Evolutionary conservation across 2,113 vertebrate genomes (phyloP), one percentile per base, ranked within the genome.

Genomic region (Oncorhynchus clarkii): DNA sequence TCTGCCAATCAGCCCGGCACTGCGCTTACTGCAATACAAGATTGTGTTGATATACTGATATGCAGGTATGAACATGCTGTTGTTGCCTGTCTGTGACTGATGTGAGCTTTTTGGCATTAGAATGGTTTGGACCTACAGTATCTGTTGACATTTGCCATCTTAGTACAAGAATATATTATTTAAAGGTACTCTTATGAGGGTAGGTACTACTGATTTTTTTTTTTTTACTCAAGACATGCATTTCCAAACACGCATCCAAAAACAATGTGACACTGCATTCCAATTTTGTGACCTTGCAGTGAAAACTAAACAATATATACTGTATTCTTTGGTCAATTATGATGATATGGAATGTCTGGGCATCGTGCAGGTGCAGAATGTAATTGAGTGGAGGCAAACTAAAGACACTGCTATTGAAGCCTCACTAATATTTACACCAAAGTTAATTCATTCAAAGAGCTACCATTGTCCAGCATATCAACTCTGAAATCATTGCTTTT

Each of bases 401-500:
- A 9, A 39, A 68, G 67, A 20, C 31, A 20, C 31, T 39, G 31
- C 67, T 20, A 68, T 68, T 39, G 7, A 68, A 68, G 67, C 59
- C 59, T 9, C 29, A 18, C 2, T 12, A 1, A 20, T 34, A 34
- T 68, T 4, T 34, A 68, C 67, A 68, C 31, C 67, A 68, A 68
- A 68, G 31, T 39, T 0, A 6, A 34, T 62, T 68, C 16, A 34
- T 67, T 68, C 29, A 68, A 68, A 68, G 29, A 68, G 29, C 67
- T 68, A 14, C 8, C 14, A n/a, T 31, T 68, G 31, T 34, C 67
- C 67, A n/a, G 3, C 67, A 45, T 45, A 68, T 67, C 16, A 34
- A 62, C 59, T 45, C 39, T 62, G 16, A 20, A 27, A 45, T 74
- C 67, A 48, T 71, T 78, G 54, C 27, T 6, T 80, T 83, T 39